Evolutionary conservation across 2,888 invertebrate species (phyloP), one percentile per base, ranked within the genome.

Genomic region (Hyppa rectilinea): DNA sequence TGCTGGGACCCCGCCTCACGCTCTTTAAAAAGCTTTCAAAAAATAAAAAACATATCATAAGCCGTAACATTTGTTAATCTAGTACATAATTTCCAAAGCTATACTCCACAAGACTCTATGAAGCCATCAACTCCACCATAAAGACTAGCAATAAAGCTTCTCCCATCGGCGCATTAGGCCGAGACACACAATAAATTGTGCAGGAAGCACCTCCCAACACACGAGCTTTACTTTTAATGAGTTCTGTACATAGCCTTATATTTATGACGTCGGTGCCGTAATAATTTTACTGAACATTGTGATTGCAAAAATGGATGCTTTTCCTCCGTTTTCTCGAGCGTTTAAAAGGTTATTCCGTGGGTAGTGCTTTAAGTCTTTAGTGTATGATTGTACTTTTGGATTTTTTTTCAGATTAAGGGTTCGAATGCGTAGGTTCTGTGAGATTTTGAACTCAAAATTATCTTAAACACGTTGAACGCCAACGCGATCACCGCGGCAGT

Each of bases 211-310:
- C 80, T 78, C 71, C 80, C 66, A 71, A 80, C 75, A 77, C 79
- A 72, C 59, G 68, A 78, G 87, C 88, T 86, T 83, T 87, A 86
- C 87, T 88, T 87, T 87, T 87, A 88, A 88, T 85, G 87, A 88
- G 85, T 86, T 87, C 77, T 65, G 74, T 80, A 83, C 66, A 79
- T 75, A 66, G 67, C 70, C 53, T 77, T 82, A 78, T 83, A 84
- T 83, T 84, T 83, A 84, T 80, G 84, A 74, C 50, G 73, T 55
- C 31, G 52, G 31, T 55, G 47, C 38, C 38, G 60, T 80, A 68
- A 84, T 84, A 82, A 82, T 82, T 84, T 82, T 60, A 77, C 73
- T 62, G 56, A 78, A 75, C 49, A 70, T 63, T 81, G 68, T 72
- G 67, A 82, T 76, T 76, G 69, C 38, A 75, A 80, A 78, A 78